Evolutionary conservation across 2,113 vertebrate genomes (phyloP).

Genomic region (Lycocorax pyrrhopterus): DNA sequence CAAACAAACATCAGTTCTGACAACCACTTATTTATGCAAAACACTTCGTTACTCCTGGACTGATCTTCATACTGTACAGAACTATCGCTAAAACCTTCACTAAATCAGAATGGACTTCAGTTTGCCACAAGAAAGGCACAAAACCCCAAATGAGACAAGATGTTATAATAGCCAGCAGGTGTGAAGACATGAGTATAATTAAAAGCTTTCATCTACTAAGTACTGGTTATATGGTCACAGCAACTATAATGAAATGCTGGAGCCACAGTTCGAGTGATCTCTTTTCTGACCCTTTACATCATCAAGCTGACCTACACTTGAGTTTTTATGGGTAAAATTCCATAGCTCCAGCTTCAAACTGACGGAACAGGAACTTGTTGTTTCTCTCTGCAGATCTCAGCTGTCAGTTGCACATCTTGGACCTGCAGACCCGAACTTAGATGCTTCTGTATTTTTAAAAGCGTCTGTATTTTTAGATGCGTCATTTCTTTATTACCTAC

Average conservation of each 20-base stretch:
- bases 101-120: neutral
- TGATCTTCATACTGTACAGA: neutral
- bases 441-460: neutral
- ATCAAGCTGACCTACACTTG: neutral
- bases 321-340: neutral
- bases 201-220: neutral
- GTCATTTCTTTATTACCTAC: neutral
- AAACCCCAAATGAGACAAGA: neutral
- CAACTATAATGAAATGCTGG: neutral
- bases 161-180: neutral
- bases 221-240: neutral
- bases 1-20: neutral
- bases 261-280: neutral
- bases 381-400: neutral
- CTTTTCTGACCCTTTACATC: neutral
- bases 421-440: neutral
- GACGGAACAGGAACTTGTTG: fast-evolving
- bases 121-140: neutral
- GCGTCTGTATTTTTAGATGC: neutral
- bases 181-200: neutral
- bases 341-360: neutral
- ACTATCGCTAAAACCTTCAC: neutral
- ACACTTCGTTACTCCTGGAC: neutral
- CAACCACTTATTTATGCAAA: neutral
- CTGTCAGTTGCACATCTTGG: neutral